Conservation (phyloP, 2,113 vertebrate genomes). For the Scomber japonicus region DNA sequence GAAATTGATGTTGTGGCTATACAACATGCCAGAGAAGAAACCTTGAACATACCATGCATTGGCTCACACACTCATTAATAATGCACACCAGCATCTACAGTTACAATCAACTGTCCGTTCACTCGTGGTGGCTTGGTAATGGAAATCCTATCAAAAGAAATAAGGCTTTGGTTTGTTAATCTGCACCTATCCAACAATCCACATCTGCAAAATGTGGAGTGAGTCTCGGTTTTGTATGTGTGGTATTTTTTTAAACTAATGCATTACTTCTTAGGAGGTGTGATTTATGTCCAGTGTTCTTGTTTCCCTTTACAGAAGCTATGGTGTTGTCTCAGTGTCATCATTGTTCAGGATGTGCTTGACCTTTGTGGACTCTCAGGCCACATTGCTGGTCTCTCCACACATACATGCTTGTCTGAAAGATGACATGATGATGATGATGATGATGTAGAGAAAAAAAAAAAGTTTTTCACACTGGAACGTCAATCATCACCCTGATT, state of each 20-base stretch:
- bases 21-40: background rate
- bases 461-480: slow-evolving; percentile 42
- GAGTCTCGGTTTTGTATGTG: background rate
- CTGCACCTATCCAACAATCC: background rate
- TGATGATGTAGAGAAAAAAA: no score
- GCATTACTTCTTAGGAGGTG: background rate
- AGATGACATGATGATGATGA: no score
- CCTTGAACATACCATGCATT: background rate
- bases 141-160: background rate
- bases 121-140: no score
- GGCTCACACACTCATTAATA: slow-evolving; percentile 22
- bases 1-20: background rate
- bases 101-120: slow-evolving; percentile 17
- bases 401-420: background rate
- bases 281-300: background rate
- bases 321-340: background rate
- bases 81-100: slow-evolving; percentile 1
- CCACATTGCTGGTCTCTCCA: slow-evolving; percentile 22
- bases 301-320: background rate
- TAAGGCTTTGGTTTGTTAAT: background rate
- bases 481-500: slow-evolving; percentile 29
- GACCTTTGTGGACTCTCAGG: slow-evolving; percentile 44
- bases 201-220: background rate
- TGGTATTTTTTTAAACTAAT: background rate
- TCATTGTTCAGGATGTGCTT: slow-evolving; percentile 13